phyloP scores from a whole-genome alignment of 2,797 vertebrate species.

The Anas acuta region DNA sequence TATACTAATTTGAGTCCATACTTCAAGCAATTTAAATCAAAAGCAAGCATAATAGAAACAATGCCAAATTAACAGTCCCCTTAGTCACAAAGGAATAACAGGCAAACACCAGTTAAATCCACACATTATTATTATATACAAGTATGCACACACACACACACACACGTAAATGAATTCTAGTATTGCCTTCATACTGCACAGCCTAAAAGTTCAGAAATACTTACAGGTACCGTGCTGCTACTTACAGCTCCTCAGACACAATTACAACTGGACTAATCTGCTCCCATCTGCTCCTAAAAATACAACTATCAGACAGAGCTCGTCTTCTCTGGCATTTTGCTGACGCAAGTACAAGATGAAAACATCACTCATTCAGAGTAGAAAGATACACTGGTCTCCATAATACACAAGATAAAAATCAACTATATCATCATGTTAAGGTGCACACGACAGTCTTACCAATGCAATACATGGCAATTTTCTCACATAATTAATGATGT shows the following conservation, averaged over 20 bases:
- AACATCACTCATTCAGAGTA: not conserved
- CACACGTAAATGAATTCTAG: not conserved
- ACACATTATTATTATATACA: not conserved
- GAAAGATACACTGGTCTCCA: not conserved
- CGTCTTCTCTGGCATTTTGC: not conserved
- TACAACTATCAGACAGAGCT: not conserved
- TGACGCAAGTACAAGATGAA: not conserved
- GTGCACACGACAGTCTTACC: not conserved
- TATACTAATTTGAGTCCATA: not conserved
- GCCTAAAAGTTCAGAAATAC: not conserved
- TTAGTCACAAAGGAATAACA: not conserved
- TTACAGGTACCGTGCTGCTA: not conserved
- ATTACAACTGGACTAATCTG: not conserved
- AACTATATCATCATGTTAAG: not conserved
- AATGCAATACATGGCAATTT: fast-evolving
- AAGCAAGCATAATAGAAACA: not conserved
- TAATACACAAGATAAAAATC: not conserved
- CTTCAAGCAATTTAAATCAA: not conserved
- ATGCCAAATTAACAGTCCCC: not conserved
- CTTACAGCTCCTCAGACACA: not conserved
- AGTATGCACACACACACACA: not conserved
- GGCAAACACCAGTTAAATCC: not conserved
- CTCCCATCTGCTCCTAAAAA: conserved; percentile 15
- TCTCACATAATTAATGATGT: fast-evolving
- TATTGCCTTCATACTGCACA: not conserved